Evolutionary conservation across 92 coral and sea anemone genomes (phyloP).

Genomic region (Blastomussa wellsi): DNA sequence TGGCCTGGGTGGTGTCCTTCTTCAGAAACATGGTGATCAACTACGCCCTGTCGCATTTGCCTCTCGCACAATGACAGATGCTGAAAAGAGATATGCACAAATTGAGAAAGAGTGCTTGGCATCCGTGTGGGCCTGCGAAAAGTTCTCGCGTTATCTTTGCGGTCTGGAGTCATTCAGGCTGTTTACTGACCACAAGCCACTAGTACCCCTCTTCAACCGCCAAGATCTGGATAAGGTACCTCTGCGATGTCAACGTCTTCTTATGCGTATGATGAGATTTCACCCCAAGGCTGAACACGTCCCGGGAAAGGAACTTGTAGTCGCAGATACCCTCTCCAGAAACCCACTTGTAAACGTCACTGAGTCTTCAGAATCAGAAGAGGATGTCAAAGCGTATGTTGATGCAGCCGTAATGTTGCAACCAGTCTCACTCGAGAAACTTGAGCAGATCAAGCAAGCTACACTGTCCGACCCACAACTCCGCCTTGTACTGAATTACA

Average conservation of each 20-base stretch:
- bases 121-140: constrained; percentile 69
- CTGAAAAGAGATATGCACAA: constrained; percentile 33
- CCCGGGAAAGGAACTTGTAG: constrained; percentile 60
- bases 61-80: neutral
- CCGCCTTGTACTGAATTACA: constrained; percentile 9
- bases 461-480: constrained; percentile 39
- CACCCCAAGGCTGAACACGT: constrained; percentile 46
- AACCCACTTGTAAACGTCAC: constrained; percentile 24
- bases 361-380: constrained; percentile 20
- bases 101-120: constrained; percentile 61
- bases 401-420: constrained; percentile 12
- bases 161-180: too few species aligned
- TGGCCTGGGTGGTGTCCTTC: neutral
- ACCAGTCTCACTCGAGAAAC: constrained; percentile 43
- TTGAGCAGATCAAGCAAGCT: constrained; percentile 28
- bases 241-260: constrained; percentile 64
- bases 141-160: constrained; percentile 56
- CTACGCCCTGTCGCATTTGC: constrained; percentile 5
- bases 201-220: too few species aligned
- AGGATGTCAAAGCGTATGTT: constrained; percentile 40
- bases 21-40: neutral
- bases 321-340: constrained; percentile 67
- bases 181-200: too few species aligned
- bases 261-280: constrained; percentile 68
- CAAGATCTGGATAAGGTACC: too few species aligned